These are phyloP conservation scores for Oxycera nigricornis DNA, from an alignment of 2,888 invertebrate species.

Conservation along the genomic window DNA sequence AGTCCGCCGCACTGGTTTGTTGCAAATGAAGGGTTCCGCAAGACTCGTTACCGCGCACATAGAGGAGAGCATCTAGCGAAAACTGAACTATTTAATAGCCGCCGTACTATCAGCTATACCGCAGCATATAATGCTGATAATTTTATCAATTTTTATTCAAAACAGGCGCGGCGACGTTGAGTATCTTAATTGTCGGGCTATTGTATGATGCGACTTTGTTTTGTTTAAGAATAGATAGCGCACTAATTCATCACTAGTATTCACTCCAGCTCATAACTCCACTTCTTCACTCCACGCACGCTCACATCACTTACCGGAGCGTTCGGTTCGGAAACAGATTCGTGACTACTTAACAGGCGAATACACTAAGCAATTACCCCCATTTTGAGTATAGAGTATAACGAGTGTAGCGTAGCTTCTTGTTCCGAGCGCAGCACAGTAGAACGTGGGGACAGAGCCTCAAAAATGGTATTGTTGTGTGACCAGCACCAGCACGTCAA, in stretches of 20 bases:
- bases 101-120: neutral
- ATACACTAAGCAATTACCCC: slow-evolving; percentile 36
- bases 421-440: neutral
- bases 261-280: slow-evolving; percentile 32
- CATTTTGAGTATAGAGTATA: slow-evolving; percentile 23
- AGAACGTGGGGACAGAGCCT: neutral
- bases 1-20: slow-evolving; percentile 18
- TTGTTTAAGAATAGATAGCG: slow-evolving; percentile 12
- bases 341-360: slow-evolving; percentile 44
- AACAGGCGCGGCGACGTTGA: neutral
- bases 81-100: neutral
- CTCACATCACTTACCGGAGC: slow-evolving; percentile 44
- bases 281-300: slow-evolving; percentile 36
- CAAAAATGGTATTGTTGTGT: neutral
- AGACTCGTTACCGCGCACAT: slow-evolving; percentile 6
- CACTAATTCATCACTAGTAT: slow-evolving; percentile 33
- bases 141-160: neutral
- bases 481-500: neutral
- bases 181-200: slow-evolving; percentile 14
- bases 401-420: slow-evolving; percentile 2
- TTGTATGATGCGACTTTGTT: slow-evolving; percentile 17
- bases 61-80: slow-evolving; percentile 16
- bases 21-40: slow-evolving; percentile 17
- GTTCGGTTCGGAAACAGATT: slow-evolving; percentile 45
- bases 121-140: neutral